These are phyloP conservation scores for Leucophora obtusa DNA, from an alignment of 2,888 invertebrate species.

Conservation along the genomic window DNA sequence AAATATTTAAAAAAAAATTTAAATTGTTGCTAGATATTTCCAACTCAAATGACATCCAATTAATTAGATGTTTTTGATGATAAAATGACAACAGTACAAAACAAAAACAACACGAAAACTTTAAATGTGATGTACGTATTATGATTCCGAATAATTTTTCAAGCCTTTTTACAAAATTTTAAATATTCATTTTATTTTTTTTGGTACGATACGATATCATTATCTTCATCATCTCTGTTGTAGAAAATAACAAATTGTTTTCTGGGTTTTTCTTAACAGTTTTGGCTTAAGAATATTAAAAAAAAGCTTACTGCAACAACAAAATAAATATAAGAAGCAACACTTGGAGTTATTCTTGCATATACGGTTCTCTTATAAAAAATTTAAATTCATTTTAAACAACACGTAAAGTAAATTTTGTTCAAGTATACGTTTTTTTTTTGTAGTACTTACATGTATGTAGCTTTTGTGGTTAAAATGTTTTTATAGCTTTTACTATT, in stretches of 20 bases:
- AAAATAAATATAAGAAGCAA: not conserved
- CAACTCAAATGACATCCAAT: not conserved
- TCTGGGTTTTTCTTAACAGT: not conserved
- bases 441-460: not conserved
- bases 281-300: not conserved
- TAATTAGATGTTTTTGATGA: not conserved
- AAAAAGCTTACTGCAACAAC: not conserved
- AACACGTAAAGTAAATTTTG: not conserved
- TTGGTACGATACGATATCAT: no score
- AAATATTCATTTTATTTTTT: not conserved
- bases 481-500: not conserved
- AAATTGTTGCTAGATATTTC: no score
- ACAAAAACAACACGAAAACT: not conserved
- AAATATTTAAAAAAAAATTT: not conserved
- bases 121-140: not conserved
- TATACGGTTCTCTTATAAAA: conserved; percentile 7
- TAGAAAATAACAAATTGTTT: not conserved
- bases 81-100: not conserved
- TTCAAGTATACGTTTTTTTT: not conserved
- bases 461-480: conserved; percentile 12
- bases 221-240: no score
- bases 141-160: not conserved
- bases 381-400: not conserved
- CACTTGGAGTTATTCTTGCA: conserved; percentile 2
- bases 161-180: not conserved